These are phyloP conservation scores for Ceyx melanurus DNA, from an alignment of 2,113 vertebrate species.

Conservation along the genomic window DNA sequence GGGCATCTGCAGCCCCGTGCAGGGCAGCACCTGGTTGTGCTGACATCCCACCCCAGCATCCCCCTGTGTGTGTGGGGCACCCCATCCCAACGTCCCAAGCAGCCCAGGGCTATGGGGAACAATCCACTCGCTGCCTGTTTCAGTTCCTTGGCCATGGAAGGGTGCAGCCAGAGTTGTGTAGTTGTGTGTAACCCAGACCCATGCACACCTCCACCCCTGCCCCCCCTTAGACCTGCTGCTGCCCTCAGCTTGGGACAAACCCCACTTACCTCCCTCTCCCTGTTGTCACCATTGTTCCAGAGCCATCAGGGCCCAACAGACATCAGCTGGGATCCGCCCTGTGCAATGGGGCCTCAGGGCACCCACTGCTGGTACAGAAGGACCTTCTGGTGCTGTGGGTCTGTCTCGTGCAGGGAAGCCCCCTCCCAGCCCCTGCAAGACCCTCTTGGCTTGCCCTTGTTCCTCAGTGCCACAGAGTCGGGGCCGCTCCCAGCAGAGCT, in stretches of 20 bases:
- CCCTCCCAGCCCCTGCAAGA: fast-evolving
- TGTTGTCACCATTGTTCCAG: fast-evolving
- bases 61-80: fast-evolving
- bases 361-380: not conserved
- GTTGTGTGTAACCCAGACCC: not conserved
- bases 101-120: not conserved
- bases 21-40: no score
- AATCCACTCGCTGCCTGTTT: not conserved
- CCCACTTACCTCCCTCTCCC: not conserved
- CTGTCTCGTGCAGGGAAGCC: not conserved
- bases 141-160: not conserved
- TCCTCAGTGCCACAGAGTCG: no score
- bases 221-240: not conserved
- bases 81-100: fast-evolving
- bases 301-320: not conserved
- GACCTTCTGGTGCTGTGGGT: no score
- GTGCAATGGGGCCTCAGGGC: fast-evolving
- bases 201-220: no score
- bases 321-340: not conserved
- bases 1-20: no score
- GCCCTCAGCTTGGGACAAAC: fast-evolving
- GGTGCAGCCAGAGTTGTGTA: not conserved
- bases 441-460: fast-evolving
- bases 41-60: not conserved
- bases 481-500: not conserved